phyloP scores from a whole-genome alignment of 2,797 vertebrate genomes.

The Microctenopoma stevenorrisi region DNA sequence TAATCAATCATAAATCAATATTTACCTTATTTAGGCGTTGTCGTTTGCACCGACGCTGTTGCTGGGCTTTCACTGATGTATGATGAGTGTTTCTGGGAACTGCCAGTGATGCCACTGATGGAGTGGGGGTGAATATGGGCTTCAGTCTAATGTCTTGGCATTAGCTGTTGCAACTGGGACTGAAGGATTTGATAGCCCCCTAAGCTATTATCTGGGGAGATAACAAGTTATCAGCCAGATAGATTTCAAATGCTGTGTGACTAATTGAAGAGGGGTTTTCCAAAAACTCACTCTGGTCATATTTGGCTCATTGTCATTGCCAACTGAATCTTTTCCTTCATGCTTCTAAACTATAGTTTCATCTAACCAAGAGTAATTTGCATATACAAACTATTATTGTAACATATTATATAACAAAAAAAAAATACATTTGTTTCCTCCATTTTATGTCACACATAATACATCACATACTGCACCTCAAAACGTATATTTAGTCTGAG shows the following conservation, averaged over 20 bases:
- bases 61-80: constrained; percentile 33
- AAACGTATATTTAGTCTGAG: constrained; percentile 9
- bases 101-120: constrained; percentile 47
- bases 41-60: constrained; percentile 15
- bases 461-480: not conserved
- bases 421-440: not conserved
- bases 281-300: constrained; percentile 30
- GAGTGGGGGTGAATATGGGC: constrained; percentile 38
- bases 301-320: constrained; percentile 26
- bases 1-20: too few species aligned
- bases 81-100: constrained; percentile 33
- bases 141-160: constrained; percentile 62
- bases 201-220: constrained; percentile 62
- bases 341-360: not conserved
- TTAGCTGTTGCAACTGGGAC: constrained; percentile 47
- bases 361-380: not conserved
- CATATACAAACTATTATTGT: not conserved
- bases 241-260: constrained; percentile 59
- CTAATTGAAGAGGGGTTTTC: constrained; percentile 62
- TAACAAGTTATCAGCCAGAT: constrained; percentile 52
- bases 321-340: constrained; percentile 11
- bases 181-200: constrained; percentile 58
- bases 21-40: too few species aligned
- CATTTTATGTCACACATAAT: not conserved
- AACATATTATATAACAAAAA: not conserved